Conservation (phyloP, 2,888 invertebrate genomes). For the Petrolisthes cinctipes region DNA sequence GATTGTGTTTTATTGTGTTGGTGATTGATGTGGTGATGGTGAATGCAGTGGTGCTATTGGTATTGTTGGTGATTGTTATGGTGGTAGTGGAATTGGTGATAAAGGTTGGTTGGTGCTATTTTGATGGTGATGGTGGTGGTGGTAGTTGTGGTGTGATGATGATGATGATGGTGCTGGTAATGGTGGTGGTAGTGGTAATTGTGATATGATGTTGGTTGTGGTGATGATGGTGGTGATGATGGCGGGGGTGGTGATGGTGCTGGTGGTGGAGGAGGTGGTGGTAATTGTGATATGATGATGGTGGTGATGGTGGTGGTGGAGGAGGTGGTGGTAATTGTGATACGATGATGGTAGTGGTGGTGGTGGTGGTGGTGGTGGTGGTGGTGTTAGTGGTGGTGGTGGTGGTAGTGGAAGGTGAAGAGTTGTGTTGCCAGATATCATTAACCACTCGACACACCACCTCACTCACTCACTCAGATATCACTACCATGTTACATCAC, state of each 20-base stretch:
- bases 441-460: background rate
- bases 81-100: no score
- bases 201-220: background rate
- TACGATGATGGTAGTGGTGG: background rate
- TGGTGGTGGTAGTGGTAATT: background rate
- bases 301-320: background rate
- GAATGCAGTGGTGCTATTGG: no score
- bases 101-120: no score
- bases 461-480: background rate
- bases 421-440: no score
- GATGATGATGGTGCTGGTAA: slow-evolving; percentile 6
- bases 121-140: background rate
- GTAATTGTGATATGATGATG: background rate
- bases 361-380: background rate
- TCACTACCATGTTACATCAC: background rate
- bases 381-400: background rate
- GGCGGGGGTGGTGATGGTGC: background rate
- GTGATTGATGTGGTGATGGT: no score
- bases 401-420: background rate
- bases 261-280: background rate
- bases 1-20: no score
- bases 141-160: background rate
- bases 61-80: no score
- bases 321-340: background rate
- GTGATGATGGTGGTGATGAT: background rate